Percentiles rank a stretch among this genome's conserved stretches.
Conservation (phyloP, 2,797 vertebrate species). For the Acipenser oxyrinchus region DNA sequence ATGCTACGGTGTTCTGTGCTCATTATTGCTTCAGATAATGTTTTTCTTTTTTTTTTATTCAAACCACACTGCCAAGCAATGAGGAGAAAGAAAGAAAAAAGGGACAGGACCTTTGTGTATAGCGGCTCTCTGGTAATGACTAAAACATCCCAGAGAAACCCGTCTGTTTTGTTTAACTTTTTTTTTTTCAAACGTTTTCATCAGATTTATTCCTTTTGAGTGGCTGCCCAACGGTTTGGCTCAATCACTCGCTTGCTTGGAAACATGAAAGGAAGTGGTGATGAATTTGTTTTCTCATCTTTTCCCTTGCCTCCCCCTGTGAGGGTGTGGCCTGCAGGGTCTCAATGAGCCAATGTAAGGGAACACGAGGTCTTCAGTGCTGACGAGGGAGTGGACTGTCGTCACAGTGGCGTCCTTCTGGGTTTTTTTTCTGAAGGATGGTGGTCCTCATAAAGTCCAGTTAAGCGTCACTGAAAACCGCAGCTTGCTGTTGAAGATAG, state of each 20-base stretch:
- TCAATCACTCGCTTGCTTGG: slow-evolving; percentile 4
- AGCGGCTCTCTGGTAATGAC: slow-evolving; percentile 28
- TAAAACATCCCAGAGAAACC: slow-evolving; percentile 39
- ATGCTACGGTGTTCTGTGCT: too few relatives aligned
- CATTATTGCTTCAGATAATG: too few relatives aligned
- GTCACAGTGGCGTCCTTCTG: slow-evolving; percentile 7
- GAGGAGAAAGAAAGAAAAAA: slow-evolving; percentile 10
- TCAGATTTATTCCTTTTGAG: slow-evolving; percentile 33
- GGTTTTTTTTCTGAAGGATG: slow-evolving; percentile 28
- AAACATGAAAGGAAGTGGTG: slow-evolving; percentile 23
- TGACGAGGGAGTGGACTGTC: background rate
- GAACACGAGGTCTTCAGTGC: background rate
- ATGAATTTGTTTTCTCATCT: background rate
- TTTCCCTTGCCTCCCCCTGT: background rate
- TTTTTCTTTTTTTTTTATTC: too few relatives aligned
- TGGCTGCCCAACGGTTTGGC: slow-evolving; percentile 13
- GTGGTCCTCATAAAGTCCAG: slow-evolving; percentile 18
- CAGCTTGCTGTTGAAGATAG: slow-evolving; percentile 24
- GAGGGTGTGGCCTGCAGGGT: background rate
- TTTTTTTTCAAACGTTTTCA: slow-evolving; percentile 8
- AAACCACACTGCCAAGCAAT: slow-evolving; percentile 9
- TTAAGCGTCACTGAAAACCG: slow-evolving; percentile 37
- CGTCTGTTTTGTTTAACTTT: slow-evolving; percentile 23
- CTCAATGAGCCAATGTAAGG: background rate
- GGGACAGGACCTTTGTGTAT: slow-evolving; percentile 20